Evolutionary conservation across 1,140 invertebrate genomes (phyloP).

Genomic region (Maniola jurtina): DNA sequence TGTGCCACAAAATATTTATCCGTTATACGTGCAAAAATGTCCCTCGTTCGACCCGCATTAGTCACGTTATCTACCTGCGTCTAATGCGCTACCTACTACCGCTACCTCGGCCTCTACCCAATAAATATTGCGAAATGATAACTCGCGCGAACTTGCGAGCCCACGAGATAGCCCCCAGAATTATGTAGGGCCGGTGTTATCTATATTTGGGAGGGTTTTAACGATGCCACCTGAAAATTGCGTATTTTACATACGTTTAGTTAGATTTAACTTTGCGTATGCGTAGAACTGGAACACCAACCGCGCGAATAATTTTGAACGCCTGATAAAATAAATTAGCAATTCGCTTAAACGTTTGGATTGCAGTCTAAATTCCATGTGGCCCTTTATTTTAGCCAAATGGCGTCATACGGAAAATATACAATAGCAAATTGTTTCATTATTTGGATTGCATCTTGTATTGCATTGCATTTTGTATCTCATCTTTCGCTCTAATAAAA

Average conservation of each 20-base stretch:
- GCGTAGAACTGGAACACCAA: neutral
- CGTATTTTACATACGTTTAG: constrained; percentile 6
- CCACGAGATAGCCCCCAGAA: constrained; percentile 30
- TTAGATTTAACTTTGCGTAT: neutral
- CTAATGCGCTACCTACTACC: constrained; percentile 32
- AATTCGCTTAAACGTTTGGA: neutral
- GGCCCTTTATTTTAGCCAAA: neutral
- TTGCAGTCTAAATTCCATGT: neutral
- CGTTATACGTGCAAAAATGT: constrained; percentile 54
- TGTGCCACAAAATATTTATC: constrained; percentile 25
- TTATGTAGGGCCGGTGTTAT: constrained; percentile 30
- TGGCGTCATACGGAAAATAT: neutral
- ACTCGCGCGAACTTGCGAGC: constrained; percentile 30
- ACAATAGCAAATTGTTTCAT: neutral
- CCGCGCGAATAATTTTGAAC: neutral
- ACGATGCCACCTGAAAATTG: constrained; percentile 20
- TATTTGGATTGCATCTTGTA: neutral
- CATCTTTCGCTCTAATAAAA: neutral
- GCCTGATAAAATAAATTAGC: constrained; percentile 7
- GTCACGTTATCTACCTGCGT: constrained; percentile 54
- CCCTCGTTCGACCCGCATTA: constrained; percentile 47
- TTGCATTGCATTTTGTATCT: too few relatives aligned
- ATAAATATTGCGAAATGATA: constrained; percentile 54
- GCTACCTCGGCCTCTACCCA: constrained; percentile 16
- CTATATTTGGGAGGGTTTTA: constrained; percentile 19